Percentiles rank a stretch among this genome's conserved stretches.
These are phyloP conservation scores for Ophion slaviceki DNA, from an alignment of 2,888 invertebrate genomes.

Conservation along the genomic window DNA sequence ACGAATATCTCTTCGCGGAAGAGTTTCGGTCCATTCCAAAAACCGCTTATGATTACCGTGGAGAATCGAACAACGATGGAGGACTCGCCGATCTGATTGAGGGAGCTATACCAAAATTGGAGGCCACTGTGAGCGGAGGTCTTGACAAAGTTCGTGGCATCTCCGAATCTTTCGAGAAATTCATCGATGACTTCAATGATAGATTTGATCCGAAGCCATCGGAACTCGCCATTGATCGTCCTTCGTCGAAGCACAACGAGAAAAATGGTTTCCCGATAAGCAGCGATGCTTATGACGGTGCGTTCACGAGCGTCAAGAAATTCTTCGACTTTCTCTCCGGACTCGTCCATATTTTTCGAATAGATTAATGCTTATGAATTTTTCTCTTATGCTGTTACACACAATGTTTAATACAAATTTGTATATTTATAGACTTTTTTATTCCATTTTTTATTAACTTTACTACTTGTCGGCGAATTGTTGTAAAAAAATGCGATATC, in stretches of 20 bases:
- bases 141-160: conserved; percentile 72
- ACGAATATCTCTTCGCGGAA: conserved; percentile 24
- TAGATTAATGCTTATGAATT: conserved; percentile 50
- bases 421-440: conserved; percentile 26
- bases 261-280: conserved; percentile 49
- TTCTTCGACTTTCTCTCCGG: conserved; percentile 74
- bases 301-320: conserved; percentile 71
- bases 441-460: conserved; percentile 24
- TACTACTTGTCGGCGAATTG: conserved; percentile 2
- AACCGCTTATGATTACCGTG: not conserved
- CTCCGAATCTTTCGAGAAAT: conserved; percentile 72
- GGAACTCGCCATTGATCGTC: conserved; percentile 32
- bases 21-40: not conserved
- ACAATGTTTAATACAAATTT: conserved; percentile 20
- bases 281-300: conserved; percentile 65
- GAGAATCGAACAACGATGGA: conserved; percentile 36
- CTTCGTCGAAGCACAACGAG: conserved; percentile 14
- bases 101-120: conserved; percentile 72
- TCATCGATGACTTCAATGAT: conserved; percentile 72
- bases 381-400: conserved; percentile 7
- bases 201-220: conserved; percentile 62
- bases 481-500: conserved; percentile 17
- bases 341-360: conserved; percentile 66
- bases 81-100: conserved; percentile 70
- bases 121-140: conserved; percentile 70